These are phyloP conservation scores for Marasmarcha lunaedactyla DNA, from an alignment of 2,888 invertebrate genomes.

Conservation along the genomic window DNA sequence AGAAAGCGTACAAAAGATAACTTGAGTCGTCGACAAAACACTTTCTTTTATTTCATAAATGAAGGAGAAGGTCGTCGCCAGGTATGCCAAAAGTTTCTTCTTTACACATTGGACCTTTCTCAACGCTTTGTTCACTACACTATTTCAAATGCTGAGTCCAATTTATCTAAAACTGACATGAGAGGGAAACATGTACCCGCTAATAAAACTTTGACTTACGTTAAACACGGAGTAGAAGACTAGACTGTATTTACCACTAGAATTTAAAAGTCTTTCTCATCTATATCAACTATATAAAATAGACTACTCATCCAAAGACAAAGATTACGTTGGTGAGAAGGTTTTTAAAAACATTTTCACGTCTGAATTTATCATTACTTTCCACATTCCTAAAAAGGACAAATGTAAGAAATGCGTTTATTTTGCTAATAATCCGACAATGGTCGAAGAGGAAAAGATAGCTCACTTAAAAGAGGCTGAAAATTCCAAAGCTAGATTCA, in stretches of 20 bases:
- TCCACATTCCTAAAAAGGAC: no score
- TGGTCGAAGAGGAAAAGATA: no score
- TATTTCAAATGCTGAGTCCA: constrained; percentile 1
- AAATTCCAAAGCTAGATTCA: no score
- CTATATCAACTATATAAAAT: no score
- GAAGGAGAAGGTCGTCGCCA: constrained; percentile 7
- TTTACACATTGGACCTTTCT: constrained; percentile 5
- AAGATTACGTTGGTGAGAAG: no score
- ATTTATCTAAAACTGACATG: constrained; percentile 5
- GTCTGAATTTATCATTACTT: no score
- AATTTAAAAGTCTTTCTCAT: neutral
- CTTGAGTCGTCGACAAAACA: constrained; percentile 1
- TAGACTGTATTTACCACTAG: neutral
- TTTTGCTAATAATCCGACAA: neutral
- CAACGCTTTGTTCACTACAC: constrained; percentile 5
- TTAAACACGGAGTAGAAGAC: constrained; percentile 2
- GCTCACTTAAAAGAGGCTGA: no score
- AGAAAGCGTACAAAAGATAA: constrained; percentile 6
- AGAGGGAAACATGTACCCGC: constrained; percentile 4
- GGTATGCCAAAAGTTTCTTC: constrained; percentile 6
- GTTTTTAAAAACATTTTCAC: no score
- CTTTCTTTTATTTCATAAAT: constrained; percentile 7
- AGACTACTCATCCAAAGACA: no score
- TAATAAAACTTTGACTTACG: constrained; percentile 4
- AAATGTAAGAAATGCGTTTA: constrained; percentile 1